A percentile compares a stretch with the other conserved stretches of the same genome.
Evolutionary conservation across 1,140 invertebrate genomes (phyloP).

Genomic region (Drosophila watanabei): DNA sequence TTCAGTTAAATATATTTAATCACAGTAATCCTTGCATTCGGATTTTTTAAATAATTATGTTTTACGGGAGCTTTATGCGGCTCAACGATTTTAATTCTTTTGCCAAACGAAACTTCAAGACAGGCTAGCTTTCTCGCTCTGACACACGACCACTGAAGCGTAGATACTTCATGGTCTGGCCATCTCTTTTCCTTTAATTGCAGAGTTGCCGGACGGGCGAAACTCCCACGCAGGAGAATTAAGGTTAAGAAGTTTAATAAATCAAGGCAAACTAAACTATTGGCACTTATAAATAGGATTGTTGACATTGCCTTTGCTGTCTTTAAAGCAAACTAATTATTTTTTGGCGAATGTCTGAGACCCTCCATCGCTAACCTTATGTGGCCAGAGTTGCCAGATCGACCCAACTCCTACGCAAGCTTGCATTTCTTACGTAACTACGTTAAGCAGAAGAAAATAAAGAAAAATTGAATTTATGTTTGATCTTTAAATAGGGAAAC

Average conservation of each 20-base stretch:
- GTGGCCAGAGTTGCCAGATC: constrained; percentile 18
- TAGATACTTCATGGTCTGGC: not conserved
- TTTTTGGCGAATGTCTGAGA: not conserved
- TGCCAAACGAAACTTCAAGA: not conserved
- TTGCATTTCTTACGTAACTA: not conserved
- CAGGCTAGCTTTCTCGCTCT: constrained; percentile 6
- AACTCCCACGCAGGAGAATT: not conserved
- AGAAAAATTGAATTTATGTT: not conserved
- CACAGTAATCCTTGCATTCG: accelerated
- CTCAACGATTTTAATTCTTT: not conserved
- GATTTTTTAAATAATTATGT: not conserved
- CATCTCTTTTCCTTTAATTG: not conserved
- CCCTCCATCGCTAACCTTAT: too few relatives aligned
- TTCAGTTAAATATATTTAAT: not conserved
- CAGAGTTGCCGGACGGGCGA: constrained; percentile 15
- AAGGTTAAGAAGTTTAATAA: not conserved
- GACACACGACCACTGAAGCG: too few relatives aligned
- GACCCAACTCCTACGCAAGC: not conserved
- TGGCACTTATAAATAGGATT: not conserved
- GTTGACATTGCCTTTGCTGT: not conserved
- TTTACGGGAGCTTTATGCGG: not conserved
- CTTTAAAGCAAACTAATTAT: not conserved
- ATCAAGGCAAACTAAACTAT: too few relatives aligned
- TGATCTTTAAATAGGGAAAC: not conserved
- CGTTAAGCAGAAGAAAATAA: not conserved